Percentiles rank a stretch among this genome's conserved stretches.
phyloP scores from a whole-genome alignment of 2,888 invertebrate species.

The Lithophane ornitopus region DNA sequence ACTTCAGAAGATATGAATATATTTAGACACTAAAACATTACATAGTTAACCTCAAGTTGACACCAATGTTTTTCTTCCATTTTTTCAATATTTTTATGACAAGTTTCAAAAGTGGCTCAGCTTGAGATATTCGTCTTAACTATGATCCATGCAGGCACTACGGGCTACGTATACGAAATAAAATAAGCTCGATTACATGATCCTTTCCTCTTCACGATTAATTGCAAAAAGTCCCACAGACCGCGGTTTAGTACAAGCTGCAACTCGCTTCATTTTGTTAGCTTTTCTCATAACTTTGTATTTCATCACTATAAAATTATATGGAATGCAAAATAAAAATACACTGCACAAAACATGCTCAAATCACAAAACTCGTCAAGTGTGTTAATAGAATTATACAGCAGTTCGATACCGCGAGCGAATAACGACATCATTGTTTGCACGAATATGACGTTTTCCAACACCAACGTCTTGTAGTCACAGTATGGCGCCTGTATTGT shows the following conservation, averaged over 20 bases:
- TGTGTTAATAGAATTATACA: constrained; percentile 74
- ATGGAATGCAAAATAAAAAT: constrained; percentile 74
- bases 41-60: constrained; percentile 53
- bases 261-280: constrained; percentile 51
- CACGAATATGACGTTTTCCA: neutral
- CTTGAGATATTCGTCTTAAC: constrained; percentile 52
- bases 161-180: constrained; percentile 58
- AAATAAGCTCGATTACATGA: constrained; percentile 57
- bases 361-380: constrained; percentile 74
- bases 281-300: constrained; percentile 29
- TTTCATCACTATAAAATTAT: constrained; percentile 59
- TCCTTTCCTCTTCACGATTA: constrained; percentile 40
- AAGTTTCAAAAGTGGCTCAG: constrained; percentile 29
- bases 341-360: constrained; percentile 81
- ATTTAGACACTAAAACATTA: constrained; percentile 58
- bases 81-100: neutral
- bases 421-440: constrained; percentile 30
- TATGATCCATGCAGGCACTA: constrained; percentile 67
- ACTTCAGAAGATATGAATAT: neutral
- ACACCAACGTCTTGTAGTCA: neutral
- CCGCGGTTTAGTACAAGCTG: constrained; percentile 64
- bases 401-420: constrained; percentile 77
- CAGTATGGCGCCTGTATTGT: neutral
- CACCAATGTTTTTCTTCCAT: constrained; percentile 6
- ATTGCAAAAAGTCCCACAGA: constrained; percentile 59